Conservation (phyloP, 1,140 invertebrate genomes). For the Tetramorium parvispinum region DNA sequence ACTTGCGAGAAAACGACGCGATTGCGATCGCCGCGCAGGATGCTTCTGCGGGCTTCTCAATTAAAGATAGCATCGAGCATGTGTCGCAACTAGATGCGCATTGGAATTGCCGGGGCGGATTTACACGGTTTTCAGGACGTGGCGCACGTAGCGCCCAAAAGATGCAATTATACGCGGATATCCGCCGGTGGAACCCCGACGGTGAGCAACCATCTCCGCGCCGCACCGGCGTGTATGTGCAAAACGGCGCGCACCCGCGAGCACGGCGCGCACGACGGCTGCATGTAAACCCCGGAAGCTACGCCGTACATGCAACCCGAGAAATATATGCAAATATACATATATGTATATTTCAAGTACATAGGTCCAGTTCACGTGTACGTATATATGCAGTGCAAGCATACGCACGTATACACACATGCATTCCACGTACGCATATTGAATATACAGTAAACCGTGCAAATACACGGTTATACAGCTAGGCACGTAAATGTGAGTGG, state of each 20-base stretch:
- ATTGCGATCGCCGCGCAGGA: background rate
- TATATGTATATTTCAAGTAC: slow-evolving; percentile 2
- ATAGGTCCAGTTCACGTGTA: background rate
- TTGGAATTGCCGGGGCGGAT: slow-evolving; percentile 59
- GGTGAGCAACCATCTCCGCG: slow-evolving; percentile 46
- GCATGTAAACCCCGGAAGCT: slow-evolving; percentile 52
- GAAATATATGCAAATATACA: slow-evolving; percentile 66
- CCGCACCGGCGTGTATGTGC: slow-evolving; percentile 40
- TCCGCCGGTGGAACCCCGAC: slow-evolving; percentile 39
- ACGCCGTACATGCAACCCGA: slow-evolving; percentile 45
- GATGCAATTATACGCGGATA: slow-evolving; percentile 72
- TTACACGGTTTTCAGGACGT: slow-evolving; percentile 44
- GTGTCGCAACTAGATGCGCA: slow-evolving; percentile 35
- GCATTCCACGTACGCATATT: background rate
- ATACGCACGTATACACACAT: background rate
- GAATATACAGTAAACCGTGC: background rate
- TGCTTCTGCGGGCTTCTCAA: background rate
- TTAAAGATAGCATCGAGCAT: slow-evolving; percentile 63
- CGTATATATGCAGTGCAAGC: background rate
- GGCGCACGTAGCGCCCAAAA: slow-evolving; percentile 60
- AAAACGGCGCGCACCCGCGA: slow-evolving; percentile 57
- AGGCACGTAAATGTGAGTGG: background rate
- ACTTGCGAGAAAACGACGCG: background rate
- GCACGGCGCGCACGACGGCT: slow-evolving; percentile 27
- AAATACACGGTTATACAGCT: background rate